Base-by-base conservation (phyloP, 2,113 vertebrate species). In the Perca flavescens region DNA sequence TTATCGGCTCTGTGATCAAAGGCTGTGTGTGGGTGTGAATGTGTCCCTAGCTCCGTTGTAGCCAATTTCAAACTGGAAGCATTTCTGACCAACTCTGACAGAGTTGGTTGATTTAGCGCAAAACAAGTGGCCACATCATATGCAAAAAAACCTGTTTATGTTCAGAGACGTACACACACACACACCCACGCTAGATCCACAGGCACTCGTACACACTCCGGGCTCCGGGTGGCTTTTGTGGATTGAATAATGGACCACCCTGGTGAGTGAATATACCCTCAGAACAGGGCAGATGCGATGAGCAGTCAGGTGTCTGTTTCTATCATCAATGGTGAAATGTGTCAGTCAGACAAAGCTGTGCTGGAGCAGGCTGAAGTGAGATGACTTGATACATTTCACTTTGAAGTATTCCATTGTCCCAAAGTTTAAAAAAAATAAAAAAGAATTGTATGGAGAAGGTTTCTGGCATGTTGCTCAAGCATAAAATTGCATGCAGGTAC, bases 111-210 rank as follows among this genome's bases (percentile, higher is more conserved):
- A 92, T 89, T 88, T 88, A 60, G 88, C 77, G 8, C 83, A 92
- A 92, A 94, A 92, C 88, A 92, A 86, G 36, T 84, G 22, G 77
- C 89, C 91, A 89, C 92, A 90, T 91, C 88, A 80, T 65, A 90
- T 77, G 74, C 88, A 82, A 85, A 66, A 46, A 74, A 75, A 43
- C 5, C 49, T 79, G 75, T 89, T 90, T 85, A 77, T 36, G 46
- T 74, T 82, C 61, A 25, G 50, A 74, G 60, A 79, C 12, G 3
- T 5, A 83, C 52, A 69, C 72, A 74, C 58, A 47, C 63, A 68
- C 73, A 57, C 71, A 56, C 50, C 43, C 49, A 52, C 46, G 61
- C 57, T 31, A 69, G 63, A 80, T 57, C 58, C 84, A 82, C 85
- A 67, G 56, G 77, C 86, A 58, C 66, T 52, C 61, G 5, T 47